Conservation (phyloP, 1,140 invertebrate genomes). For the Brachystomella parvula region DNA sequence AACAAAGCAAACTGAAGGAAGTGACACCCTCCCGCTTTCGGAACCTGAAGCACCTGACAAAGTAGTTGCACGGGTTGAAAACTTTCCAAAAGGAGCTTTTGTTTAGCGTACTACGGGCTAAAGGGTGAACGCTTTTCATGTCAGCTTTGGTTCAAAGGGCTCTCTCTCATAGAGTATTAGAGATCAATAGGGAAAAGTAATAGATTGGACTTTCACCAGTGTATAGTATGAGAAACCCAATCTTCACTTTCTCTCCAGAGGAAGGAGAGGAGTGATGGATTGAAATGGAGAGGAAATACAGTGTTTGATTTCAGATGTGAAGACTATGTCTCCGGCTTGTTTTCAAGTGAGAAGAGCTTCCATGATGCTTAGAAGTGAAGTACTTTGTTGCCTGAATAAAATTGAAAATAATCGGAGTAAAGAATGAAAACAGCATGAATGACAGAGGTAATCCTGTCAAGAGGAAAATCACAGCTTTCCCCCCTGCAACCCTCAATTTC, state of each 20-base stretch:
- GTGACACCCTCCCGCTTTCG: too few relatives aligned
- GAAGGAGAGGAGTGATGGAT: not conserved
- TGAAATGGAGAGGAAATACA: not conserved
- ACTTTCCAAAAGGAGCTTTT: too few relatives aligned
- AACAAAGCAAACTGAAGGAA: not conserved
- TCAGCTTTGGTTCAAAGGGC: not conserved
- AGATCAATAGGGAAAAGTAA: not conserved
- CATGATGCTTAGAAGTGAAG: not conserved
- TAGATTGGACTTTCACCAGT: not conserved
- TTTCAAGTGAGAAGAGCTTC: not conserved
- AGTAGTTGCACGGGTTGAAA: too few relatives aligned
- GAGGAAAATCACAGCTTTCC: too few relatives aligned
- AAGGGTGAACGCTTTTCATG: not conserved
- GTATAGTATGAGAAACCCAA: not conserved
- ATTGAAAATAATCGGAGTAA: too few relatives aligned
- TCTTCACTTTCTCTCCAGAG: not conserved
- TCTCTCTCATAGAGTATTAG: not conserved
- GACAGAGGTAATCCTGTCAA: too few relatives aligned
- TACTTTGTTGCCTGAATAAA: too few relatives aligned
- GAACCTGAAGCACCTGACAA: too few relatives aligned
- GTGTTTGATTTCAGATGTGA: not conserved
- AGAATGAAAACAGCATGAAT: too few relatives aligned
- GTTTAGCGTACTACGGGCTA: not conserved
- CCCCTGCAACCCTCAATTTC: too few relatives aligned
- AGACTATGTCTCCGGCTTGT: too few relatives aligned